Evolutionary conservation across 2,113 vertebrate species (phyloP).

Genomic region (Brienomyrus brachyistius): DNA sequence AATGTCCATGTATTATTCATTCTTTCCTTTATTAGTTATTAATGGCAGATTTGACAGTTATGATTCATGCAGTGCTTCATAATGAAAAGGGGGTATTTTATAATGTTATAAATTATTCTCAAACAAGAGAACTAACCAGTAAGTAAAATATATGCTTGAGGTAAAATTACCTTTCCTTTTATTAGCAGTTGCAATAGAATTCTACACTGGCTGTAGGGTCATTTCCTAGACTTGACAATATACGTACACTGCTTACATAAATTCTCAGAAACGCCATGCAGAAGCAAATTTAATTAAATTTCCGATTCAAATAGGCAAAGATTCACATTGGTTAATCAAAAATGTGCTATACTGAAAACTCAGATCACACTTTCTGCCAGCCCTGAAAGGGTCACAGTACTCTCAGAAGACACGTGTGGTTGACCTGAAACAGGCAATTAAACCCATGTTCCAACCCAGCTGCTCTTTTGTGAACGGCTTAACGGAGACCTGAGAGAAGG

Average conservation of each 20-base stretch:
- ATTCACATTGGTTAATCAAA: neutral
- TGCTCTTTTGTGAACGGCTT: neutral
- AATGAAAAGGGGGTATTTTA: constrained; percentile 1
- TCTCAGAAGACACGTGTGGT: neutral
- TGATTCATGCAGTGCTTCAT: neutral
- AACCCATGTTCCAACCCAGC: neutral
- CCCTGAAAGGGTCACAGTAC: neutral
- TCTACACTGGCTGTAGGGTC: neutral
- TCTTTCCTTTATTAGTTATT: constrained; percentile 9
- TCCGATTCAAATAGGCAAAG: neutral
- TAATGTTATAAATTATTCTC: constrained; percentile 1
- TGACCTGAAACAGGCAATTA: neutral
- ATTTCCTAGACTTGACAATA: neutral
- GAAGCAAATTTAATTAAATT: neutral
- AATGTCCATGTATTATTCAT: constrained; percentile 6
- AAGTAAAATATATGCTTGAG: constrained; percentile 12
- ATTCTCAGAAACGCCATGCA: neutral
- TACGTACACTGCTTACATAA: neutral
- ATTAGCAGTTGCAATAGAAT: neutral
- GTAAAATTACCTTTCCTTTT: constrained; percentile 7
- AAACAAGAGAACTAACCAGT: neutral
- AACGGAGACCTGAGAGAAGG: neutral
- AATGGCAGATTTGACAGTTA: neutral
- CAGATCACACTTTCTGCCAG: neutral
- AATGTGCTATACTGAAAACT: neutral